These are phyloP conservation scores for Cheilosia grossa DNA, from an alignment of 2,888 invertebrate genomes.

Conservation along the genomic window DNA sequence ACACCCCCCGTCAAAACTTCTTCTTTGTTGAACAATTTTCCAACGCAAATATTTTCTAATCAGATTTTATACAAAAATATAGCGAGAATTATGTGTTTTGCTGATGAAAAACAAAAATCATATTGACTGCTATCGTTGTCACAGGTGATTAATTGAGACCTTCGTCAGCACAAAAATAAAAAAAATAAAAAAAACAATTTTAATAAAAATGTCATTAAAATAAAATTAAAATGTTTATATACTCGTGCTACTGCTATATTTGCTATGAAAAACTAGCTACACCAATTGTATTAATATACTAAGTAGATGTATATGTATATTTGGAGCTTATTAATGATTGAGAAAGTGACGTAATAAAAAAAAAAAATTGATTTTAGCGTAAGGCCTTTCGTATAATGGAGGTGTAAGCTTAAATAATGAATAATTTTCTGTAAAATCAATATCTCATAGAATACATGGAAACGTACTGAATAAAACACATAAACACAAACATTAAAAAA, in stretches of 20 bases:
- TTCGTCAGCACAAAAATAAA: conserved; percentile 32
- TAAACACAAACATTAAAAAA: conserved; percentile 28
- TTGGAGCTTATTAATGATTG: conserved; percentile 45
- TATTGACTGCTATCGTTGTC: conserved; percentile 34
- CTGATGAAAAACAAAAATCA: neutral
- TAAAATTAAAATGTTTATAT: conserved; percentile 56
- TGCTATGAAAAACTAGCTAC: conserved; percentile 58
- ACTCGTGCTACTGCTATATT: conserved; percentile 69
- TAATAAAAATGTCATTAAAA: conserved; percentile 29
- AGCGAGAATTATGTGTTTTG: conserved; percentile 1
- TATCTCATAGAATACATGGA: conserved; percentile 42
- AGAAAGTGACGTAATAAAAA: conserved; percentile 8
- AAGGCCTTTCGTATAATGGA: conserved; percentile 47
- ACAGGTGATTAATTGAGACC: conserved; percentile 41
- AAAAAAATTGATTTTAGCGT: conserved; percentile 38
- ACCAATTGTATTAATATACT: conserved; percentile 58
- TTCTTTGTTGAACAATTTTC: no score
- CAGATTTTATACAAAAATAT: neutral
- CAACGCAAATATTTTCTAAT: no score
- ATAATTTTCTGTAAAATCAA: conserved; percentile 34
- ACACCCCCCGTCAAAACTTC: no score
- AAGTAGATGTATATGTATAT: conserved; percentile 67
- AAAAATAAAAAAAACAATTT: conserved; percentile 15
- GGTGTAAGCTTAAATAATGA: conserved; percentile 51
- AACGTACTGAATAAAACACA: conserved; percentile 57